Evolutionary conservation across 2,113 vertebrate genomes (phyloP).

Genomic region (Lethenteron reissneri): DNA sequence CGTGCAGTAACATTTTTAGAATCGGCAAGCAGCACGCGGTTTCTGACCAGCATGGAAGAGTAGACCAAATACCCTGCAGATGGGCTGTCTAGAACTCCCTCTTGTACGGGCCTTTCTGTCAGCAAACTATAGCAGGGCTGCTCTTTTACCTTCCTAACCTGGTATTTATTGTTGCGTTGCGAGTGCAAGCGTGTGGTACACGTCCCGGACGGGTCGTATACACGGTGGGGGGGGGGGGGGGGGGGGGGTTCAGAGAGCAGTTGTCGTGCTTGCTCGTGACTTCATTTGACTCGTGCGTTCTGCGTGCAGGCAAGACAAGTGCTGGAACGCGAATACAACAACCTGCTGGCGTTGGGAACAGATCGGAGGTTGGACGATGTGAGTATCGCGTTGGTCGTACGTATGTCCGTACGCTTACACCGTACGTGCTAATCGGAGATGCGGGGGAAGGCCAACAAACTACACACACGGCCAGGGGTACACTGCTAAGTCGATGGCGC

Average conservation of each 20-base stretch:
- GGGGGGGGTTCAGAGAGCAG: not conserved
- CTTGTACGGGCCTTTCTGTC: not conserved
- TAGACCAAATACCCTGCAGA: too few relatives aligned
- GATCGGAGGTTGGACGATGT: constrained; percentile 87
- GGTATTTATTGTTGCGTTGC: constrained; percentile 15
- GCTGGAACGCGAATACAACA: constrained; percentile 96
- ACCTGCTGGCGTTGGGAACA: constrained; percentile 85
- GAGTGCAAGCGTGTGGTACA: constrained; percentile 13
- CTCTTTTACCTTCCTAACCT: constrained; percentile 3
- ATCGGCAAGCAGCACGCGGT: too few relatives aligned
- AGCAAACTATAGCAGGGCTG: not conserved
- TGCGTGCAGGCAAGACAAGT: constrained; percentile 76
- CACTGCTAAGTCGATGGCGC: not conserved
- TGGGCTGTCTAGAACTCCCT: not conserved
- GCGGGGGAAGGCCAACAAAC: not conserved
- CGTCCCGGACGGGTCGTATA: too few relatives aligned
- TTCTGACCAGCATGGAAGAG: too few relatives aligned
- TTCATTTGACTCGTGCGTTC: constrained; percentile 1
- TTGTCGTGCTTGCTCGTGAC: not conserved
- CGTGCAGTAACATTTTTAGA: too few relatives aligned
- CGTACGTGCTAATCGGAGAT: not conserved
- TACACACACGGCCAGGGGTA: not conserved
- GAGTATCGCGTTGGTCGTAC: constrained; percentile 16
- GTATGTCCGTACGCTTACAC: not conserved
- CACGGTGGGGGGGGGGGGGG: too few relatives aligned